Conservation (phyloP, 2,113 vertebrate species). For the Bostrychus sinensis region DNA sequence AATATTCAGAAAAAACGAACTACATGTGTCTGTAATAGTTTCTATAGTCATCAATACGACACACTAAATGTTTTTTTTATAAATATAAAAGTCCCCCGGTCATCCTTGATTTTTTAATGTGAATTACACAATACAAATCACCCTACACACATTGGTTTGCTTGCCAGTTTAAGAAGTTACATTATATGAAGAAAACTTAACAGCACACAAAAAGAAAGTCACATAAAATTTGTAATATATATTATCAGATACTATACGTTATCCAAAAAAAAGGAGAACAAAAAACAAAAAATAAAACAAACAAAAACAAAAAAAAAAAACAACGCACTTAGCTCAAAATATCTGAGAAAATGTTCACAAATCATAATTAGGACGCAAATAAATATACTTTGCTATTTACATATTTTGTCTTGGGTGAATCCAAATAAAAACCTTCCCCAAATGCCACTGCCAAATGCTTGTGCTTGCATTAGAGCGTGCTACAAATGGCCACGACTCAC, state of each 20-base stretch:
- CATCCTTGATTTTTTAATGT: conserved; percentile 78
- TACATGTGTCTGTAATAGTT: conserved; percentile 86
- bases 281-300: conserved; percentile 76
- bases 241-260: conserved; percentile 82
- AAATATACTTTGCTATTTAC: conserved; percentile 82
- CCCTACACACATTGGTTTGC: conserved; percentile 78
- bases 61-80: conserved; percentile 84
- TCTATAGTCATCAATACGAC: conserved; percentile 82
- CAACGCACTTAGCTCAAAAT: conserved; percentile 76
- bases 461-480: conserved; percentile 84
- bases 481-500: conserved; percentile 83
- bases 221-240: conserved; percentile 76
- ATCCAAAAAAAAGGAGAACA: conserved; percentile 62
- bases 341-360: conserved; percentile 70
- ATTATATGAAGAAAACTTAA: conserved; percentile 76
- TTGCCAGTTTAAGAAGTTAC: conserved; percentile 78
- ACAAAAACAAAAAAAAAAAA: conserved; percentile 73
- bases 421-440: conserved; percentile 56
- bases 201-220: conserved; percentile 73
- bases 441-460: conserved; percentile 78
- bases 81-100: conserved; percentile 85
- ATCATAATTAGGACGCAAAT: conserved; percentile 78
- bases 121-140: conserved; percentile 87
- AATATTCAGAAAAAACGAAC: conserved; percentile 88
- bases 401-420: conserved; percentile 70